These are phyloP conservation scores for Halichoeres trimaculatus DNA, from an alignment of 2,113 vertebrate species.

Conservation along the genomic window DNA sequence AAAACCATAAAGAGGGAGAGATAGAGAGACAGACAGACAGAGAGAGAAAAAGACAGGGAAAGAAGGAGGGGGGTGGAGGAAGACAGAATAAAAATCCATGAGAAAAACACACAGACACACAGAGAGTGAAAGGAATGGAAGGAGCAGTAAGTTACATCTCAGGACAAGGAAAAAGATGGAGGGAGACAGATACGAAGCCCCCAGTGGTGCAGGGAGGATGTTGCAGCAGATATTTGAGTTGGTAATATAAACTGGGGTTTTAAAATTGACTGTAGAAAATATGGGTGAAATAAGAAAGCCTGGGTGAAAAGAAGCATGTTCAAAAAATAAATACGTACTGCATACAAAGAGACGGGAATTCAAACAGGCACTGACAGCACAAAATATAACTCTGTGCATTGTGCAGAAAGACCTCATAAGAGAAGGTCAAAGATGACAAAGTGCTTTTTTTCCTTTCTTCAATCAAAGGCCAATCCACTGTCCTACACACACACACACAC, in stretches of 20 bases:
- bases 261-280: conserved; percentile 23
- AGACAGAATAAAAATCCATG: conserved; percentile 34
- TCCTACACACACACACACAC: conserved; percentile 34
- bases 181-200: conserved; percentile 45
- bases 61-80: conserved; percentile 16
- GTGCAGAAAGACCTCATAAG: conserved; percentile 30
- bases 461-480: conserved; percentile 40
- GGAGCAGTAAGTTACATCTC: conserved; percentile 27
- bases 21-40: conserved; percentile 8
- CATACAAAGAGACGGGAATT: neutral
- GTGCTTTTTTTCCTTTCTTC: conserved; percentile 27
- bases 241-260: conserved; percentile 7
- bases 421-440: conserved; percentile 74
- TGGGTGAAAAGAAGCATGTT: neutral
- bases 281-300: neutral
- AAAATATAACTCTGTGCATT: conserved; percentile 39
- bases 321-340: neutral
- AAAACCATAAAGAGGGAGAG: conserved; percentile 15
- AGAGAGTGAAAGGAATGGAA: conserved; percentile 44
- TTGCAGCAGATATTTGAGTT: conserved; percentile 23
- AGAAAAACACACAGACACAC: conserved; percentile 46
- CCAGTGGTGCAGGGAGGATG: conserved; percentile 47
- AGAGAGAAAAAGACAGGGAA: conserved; percentile 7
- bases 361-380: conserved; percentile 22
- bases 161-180: conserved; percentile 28